Base-by-base conservation (phyloP, 37 sponge, comb jelly and placozoan genomes). In the Tethya wilhelma region DNA sequence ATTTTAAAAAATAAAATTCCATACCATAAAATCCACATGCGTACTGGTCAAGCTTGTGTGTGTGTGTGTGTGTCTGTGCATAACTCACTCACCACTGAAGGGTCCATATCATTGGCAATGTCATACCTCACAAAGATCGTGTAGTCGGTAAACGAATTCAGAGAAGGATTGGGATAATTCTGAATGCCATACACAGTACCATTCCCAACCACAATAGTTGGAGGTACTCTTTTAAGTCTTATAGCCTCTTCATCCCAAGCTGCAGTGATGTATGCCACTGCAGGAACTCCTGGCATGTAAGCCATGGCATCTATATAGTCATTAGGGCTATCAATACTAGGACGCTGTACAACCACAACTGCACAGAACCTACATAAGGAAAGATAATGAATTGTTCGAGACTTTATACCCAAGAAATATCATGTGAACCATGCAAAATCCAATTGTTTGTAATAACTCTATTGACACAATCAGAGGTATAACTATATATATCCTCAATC, bases 191-290 rank as follows among this genome's bases (percentile, higher is more conserved):
- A 36, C 5, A 30, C 39, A 7, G 38, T 41, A 4, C 71, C 59
- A 76, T 81, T 66, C 26, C 89, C 82, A 46, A 88, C 55, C 22
- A 55, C 69, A 36, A 71, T 77, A 7, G 25, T 36, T 22, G 5
- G 25, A 14, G 74, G 80, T 1, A 86, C 80, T 11, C 19, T 23
- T 6, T 9, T 32, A 12, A 58, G 1, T 3, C 34, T 22, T 7
- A 49, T 45, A 29, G 33, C 45, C 14, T 12, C 34, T 46, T 63
- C 65, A 2, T 40, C 44, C 87, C 87, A 86, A 1, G 72, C 87
- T 26, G 87, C 87, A 36, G 87, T 44, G 11, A 79, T 71, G 79
- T 86, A 86, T 7, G 6, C 29, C n/a, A n/a, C n/a, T n/a, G n/a
- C n/a, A 2, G 8, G 23, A 17, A 38, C 56, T 23, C 11, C 31